Percentiles rank a stretch among this genome's conserved stretches.
These are phyloP conservation scores for Axis porcinus DNA, from an alignment of 2,113 vertebrate species.

Conservation along the genomic window DNA sequence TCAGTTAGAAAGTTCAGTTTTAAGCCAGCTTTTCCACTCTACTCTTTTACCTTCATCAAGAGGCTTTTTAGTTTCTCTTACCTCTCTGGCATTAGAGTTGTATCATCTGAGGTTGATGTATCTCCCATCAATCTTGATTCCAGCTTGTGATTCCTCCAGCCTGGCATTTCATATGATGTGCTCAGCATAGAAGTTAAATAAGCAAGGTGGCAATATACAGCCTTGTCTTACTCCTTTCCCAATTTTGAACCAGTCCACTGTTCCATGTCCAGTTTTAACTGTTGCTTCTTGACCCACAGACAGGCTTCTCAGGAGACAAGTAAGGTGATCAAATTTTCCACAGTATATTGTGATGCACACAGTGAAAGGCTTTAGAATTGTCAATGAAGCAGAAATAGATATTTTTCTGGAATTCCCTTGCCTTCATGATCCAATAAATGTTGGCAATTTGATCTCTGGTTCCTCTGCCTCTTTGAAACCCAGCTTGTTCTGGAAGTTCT, in stretches of 20 bases:
- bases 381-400: background rate
- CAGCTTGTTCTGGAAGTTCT: background rate
- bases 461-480: background rate
- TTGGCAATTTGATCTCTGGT: background rate
- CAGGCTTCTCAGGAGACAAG: background rate
- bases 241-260: background rate
- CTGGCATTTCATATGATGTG: background rate
- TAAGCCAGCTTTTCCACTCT: background rate
- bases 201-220: background rate
- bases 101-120: background rate
- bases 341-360: background rate
- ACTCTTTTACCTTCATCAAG: background rate
- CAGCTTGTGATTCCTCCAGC: background rate
- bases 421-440: background rate
- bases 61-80: background rate
- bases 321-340: background rate
- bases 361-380: background rate
- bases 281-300: background rate
- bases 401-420: background rate
- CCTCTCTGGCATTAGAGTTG: background rate
- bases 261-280: background rate
- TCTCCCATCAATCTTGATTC: background rate
- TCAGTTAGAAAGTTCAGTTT: background rate
- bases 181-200: background rate
- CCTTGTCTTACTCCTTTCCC: background rate